Percentiles rank a stretch among this genome's conserved stretches.
Conservation (phyloP, 2,113 vertebrate genomes). For the Oreochromis niloticus region DNA sequence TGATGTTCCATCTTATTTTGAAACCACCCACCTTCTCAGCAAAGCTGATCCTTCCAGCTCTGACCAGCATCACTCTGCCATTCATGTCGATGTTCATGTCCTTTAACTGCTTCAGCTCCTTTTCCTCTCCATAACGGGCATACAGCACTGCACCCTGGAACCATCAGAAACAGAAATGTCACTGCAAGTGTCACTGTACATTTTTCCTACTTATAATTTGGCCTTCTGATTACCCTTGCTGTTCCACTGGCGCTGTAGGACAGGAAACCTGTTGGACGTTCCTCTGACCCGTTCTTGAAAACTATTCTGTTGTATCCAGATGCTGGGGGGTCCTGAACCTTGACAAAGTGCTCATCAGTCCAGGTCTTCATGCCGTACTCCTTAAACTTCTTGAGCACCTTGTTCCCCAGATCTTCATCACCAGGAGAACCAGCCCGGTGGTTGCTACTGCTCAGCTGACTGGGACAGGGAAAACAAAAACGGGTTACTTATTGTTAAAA, state of each 20-base stretch:
- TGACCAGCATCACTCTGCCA: constrained; percentile 77
- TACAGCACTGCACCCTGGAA: constrained; percentile 79
- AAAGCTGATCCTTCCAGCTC: constrained; percentile 80
- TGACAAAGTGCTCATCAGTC: constrained; percentile 83
- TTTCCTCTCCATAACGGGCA: constrained; percentile 76
- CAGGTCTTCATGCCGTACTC: constrained; percentile 71
- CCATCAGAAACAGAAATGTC: background rate
- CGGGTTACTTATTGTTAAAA: too few relatives aligned
- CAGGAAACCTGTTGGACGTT: constrained; percentile 64
- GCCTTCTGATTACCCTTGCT: constrained; percentile 56
- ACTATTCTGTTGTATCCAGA: constrained; percentile 45
- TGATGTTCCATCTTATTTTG: too few relatives aligned
- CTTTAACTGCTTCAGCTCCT: constrained; percentile 70
- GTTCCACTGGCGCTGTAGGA: constrained; percentile 75
- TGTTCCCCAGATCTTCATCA: constrained; percentile 67
- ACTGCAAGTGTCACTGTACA: rapidly evolving
- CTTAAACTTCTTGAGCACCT: constrained; percentile 65
- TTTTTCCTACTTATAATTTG: background rate
- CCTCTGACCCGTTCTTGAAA: background rate
- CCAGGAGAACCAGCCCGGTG: background rate
- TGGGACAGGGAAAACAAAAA: too few relatives aligned
- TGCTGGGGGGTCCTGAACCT: constrained; percentile 70
- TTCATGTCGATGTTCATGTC: constrained; percentile 22
- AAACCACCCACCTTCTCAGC: constrained; percentile 75
- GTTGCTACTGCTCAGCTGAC: too few relatives aligned